These are phyloP conservation scores for Tychaedon coryphoeus DNA, from an alignment of 2,113 vertebrate species.

Conservation along the genomic window DNA sequence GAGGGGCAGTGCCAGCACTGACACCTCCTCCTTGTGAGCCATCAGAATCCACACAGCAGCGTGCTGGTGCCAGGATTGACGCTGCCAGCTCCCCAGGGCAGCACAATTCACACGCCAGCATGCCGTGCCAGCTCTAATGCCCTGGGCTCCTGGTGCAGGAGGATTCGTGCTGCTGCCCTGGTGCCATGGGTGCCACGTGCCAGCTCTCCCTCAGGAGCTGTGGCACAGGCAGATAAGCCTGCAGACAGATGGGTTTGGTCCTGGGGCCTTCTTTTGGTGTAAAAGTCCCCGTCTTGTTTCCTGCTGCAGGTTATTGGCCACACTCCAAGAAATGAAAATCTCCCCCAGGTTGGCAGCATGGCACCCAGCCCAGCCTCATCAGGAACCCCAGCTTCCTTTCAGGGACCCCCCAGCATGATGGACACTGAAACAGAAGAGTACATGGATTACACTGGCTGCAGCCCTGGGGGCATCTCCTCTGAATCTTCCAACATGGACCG, in stretches of 20 bases:
- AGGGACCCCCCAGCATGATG: constrained; percentile 75
- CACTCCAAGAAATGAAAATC: constrained; percentile 69
- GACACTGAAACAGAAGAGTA: constrained; percentile 92
- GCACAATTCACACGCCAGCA: not conserved
- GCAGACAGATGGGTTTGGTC: constrained; percentile 41
- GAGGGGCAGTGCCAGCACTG: constrained; percentile 22
- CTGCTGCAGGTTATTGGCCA: constrained; percentile 72
- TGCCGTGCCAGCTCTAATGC: constrained; percentile 10
- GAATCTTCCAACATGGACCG: constrained; percentile 97
- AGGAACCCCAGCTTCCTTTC: constrained; percentile 75
- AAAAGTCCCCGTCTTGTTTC: not conserved
- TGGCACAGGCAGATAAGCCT: not conserved
- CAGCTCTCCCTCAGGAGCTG: not conserved
- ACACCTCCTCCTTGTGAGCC: not conserved
- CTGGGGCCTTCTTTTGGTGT: not conserved
- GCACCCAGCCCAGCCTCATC: constrained; percentile 70
- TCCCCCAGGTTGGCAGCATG: constrained; percentile 71
- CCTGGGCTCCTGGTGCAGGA: not conserved
- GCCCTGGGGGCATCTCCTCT: constrained; percentile 90
- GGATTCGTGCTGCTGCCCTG: not conserved
- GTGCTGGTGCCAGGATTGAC: constrained; percentile 29
- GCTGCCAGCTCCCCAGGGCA: not conserved
- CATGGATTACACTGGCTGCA: constrained; percentile 91
- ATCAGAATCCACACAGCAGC: not conserved
- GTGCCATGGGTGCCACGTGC: not conserved